These are phyloP conservation scores for Tupaia tana DNA, from an alignment of 2,113 vertebrate genomes.

Conservation along the genomic window DNA sequence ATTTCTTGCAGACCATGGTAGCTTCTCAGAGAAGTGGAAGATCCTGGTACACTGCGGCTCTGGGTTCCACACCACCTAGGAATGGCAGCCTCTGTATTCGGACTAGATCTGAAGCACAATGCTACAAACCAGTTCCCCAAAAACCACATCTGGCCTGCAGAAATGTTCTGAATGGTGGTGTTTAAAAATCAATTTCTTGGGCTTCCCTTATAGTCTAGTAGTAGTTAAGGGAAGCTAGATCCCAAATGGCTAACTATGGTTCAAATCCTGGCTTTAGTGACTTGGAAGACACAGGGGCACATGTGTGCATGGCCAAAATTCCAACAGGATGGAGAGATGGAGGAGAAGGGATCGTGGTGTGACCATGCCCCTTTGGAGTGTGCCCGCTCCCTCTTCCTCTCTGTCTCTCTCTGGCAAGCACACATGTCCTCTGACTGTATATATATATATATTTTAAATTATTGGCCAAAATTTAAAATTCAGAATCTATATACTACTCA, in stretches of 20 bases:
- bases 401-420: no score
- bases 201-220: no score
- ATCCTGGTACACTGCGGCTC: not conserved
- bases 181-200: not conserved
- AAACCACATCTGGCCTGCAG: not conserved
- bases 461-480: not conserved
- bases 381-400: no score
- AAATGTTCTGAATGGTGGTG: not conserved
- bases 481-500: not conserved
- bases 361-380: no score
- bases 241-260: no score
- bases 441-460: not conserved
- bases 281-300: no score
- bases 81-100: not conserved
- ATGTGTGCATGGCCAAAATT: no score
- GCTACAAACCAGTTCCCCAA: not conserved
- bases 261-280: no score
- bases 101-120: not conserved
- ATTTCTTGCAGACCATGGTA: not conserved
- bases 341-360: no score
- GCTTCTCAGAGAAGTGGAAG: not conserved
- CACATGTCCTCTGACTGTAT: no score
- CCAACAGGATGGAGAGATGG: no score
- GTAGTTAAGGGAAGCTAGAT: no score
- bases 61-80: fast-evolving